Evolutionary conservation across 2,888 invertebrate species (phyloP), one percentile per base, ranked within the genome.

Genomic region (Lamproptera curius): DNA sequence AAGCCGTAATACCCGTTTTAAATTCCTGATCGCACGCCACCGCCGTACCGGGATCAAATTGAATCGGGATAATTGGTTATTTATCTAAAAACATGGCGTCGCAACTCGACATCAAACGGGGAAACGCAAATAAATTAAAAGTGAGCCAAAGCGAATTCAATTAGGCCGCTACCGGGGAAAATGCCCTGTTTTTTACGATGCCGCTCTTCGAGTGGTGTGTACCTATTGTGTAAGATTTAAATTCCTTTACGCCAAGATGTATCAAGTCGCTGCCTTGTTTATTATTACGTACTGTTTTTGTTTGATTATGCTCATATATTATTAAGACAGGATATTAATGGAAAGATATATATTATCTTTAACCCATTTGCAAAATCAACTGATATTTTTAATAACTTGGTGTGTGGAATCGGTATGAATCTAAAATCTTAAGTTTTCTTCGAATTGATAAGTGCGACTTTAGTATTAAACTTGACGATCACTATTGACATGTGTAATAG

Each of bases 71-170:
- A 82, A 84, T 85, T 80, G 79, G 71, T 80, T 81, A 79, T 82
- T 80, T 84, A 82, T 81, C 74, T 74, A 72, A 78, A 73, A 77
- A 70, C 67, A 66, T 61, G 64, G 54, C 61, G 65, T 69, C 60
- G 57, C 64, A 65, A 63, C 65, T 70, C 67, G 65, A 73, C 73
- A 76, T 83, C 79, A 81, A 83, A 84, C 79, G 67, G 73, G 68
- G 67, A 70, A 70, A 71, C 66, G 74, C 70, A 78, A 84, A 84
- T 81, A 84, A 84, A 84, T 84, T 80, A 81, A 83, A 83, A 77
- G 65, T 72, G 69, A 63, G 68, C 73, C 70, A 63, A 76, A 79
- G 72, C 73, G 73, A 79, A 83, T 85, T 78, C 76, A 79, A 84
- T 84, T 83, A 82, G 71, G 71, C 68, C 64, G 58, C 62, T 67